Evolutionary conservation across 2,113 vertebrate genomes (phyloP).

Genomic region (Aegotheles bennettii): DNA sequence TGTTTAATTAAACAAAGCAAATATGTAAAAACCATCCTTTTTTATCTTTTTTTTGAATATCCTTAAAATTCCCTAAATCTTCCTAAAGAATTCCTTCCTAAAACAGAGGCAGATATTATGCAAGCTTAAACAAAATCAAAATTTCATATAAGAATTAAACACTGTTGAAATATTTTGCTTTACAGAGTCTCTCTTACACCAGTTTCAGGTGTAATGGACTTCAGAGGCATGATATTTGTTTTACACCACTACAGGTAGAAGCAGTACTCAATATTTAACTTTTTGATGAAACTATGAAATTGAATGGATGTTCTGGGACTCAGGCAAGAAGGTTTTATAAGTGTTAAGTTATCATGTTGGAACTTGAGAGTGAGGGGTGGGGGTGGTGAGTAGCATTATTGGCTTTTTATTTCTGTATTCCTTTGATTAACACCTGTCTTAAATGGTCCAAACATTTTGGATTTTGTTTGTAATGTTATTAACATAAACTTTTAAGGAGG

Average conservation of each 20-base stretch:
- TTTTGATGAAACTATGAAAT: not conserved
- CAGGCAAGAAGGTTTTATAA: not conserved
- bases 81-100: not conserved
- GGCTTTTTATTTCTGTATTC: not conserved
- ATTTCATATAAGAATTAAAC: not conserved
- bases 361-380: not conserved
- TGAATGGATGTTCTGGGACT: not conserved
- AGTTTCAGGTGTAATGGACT: not conserved
- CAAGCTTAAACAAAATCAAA: not conserved
- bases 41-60: not conserved
- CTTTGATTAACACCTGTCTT: not conserved
- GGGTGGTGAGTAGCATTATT: not conserved
- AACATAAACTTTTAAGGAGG: constrained; percentile 46
- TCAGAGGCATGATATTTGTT: not conserved
- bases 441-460: not conserved
- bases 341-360: not conserved
- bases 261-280: not conserved
- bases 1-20: not conserved
- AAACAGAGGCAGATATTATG: not conserved
- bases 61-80: too few relatives aligned
- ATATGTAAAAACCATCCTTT: not conserved
- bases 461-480: not conserved
- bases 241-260: not conserved
- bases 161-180: not conserved
- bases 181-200: not conserved